phyloP scores from a whole-genome alignment of 1,140 invertebrate genomes.

The Leptestheria dahalacensis region DNA sequence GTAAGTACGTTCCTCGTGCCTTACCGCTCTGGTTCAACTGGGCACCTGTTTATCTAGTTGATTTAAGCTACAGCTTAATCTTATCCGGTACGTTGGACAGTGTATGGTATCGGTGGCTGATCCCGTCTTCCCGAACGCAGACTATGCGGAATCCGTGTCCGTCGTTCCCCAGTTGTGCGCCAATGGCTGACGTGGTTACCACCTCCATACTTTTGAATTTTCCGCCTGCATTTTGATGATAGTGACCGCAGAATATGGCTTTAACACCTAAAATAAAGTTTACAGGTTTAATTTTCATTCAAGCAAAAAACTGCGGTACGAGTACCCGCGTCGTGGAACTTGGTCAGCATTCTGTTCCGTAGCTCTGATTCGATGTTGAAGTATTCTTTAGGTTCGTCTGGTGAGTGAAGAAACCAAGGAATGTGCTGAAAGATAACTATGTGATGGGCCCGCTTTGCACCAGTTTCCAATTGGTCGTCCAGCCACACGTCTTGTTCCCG shows the following conservation, averaged over 20 bases:
- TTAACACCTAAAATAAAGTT: slow-evolving; percentile 27
- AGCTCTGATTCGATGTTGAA: slow-evolving; percentile 30
- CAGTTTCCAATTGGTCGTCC: slow-evolving; percentile 24
- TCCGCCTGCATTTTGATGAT: slow-evolving; percentile 37
- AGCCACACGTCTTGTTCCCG: slow-evolving; percentile 33
- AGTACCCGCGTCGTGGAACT: slow-evolving; percentile 30
- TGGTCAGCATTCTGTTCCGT: slow-evolving; percentile 29
- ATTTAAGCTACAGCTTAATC: background rate
- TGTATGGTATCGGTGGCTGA: slow-evolving; percentile 29
- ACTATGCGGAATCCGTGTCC: slow-evolving; percentile 34
- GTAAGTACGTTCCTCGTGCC: too few relatives aligned
- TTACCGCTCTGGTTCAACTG: too few relatives aligned
- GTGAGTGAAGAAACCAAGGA: slow-evolving; percentile 32
- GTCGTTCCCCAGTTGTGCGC: slow-evolving; percentile 32
- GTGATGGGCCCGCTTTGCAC: slow-evolving; percentile 22
- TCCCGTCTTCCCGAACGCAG: slow-evolving; percentile 24
- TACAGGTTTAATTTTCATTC: background rate
- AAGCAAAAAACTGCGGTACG: background rate
- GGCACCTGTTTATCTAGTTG: too few relatives aligned
- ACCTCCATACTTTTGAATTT: slow-evolving; percentile 31
- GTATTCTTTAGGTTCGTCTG: slow-evolving; percentile 31
- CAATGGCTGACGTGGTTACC: slow-evolving; percentile 38
- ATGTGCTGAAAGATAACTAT: slow-evolving; percentile 40
- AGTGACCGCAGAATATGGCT: slow-evolving; percentile 40
- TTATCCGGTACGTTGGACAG: slow-evolving; percentile 18